phyloP scores from a whole-genome alignment of 2,888 invertebrate species.

The Nephrotoma appendiculata region DNA sequence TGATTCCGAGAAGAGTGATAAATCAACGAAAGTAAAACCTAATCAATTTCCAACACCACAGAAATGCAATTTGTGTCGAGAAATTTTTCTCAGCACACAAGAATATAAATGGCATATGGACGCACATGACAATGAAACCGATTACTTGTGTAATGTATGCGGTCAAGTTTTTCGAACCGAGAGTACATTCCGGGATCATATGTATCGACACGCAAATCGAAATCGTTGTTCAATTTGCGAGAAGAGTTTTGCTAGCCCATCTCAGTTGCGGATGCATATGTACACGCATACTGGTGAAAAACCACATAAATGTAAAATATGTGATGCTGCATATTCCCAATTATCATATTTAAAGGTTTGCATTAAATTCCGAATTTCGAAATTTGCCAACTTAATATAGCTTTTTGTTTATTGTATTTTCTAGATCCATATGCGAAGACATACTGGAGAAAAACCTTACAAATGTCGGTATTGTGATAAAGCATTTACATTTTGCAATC shows the following conservation, averaged over 20 bases:
- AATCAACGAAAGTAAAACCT: neutral
- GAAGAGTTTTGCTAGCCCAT: neutral
- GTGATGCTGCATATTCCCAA: slow-evolving; percentile 12
- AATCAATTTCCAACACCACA: neutral
- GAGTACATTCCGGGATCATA: neutral
- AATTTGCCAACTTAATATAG: neutral
- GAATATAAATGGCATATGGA: neutral
- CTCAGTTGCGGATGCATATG: slow-evolving; percentile 10
- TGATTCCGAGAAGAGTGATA: neutral
- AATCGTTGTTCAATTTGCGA: neutral
- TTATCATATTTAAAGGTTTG: slow-evolving; percentile 11
- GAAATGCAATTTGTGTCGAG: neutral
- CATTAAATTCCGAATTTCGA: neutral
- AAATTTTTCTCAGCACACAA: neutral
- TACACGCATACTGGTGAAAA: slow-evolving; percentile 14
- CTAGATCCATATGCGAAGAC: neutral
- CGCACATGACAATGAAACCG: neutral
- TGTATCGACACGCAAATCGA: neutral
- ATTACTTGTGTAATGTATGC: neutral
- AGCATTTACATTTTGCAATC: neutral
- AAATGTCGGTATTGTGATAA: neutral
- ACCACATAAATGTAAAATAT: slow-evolving; percentile 12
- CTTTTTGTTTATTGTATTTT: neutral
- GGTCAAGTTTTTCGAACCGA: neutral
- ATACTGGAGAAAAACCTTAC: neutral